Conservation (phyloP, 2,888 invertebrate species). For the Beris morrisii region DNA sequence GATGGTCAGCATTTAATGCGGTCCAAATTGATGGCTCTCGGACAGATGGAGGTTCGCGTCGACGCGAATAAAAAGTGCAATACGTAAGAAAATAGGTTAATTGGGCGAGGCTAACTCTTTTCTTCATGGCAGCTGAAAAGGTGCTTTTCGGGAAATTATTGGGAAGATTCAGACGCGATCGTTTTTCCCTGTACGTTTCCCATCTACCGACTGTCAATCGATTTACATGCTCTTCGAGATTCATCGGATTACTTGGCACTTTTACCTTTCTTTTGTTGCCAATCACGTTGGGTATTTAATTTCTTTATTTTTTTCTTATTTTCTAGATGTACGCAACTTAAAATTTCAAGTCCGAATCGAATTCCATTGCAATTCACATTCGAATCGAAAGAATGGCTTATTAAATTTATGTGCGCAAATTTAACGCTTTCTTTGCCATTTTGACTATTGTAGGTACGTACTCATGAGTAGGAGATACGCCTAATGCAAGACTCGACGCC, state of each 20-base stretch:
- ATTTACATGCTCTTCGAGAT: constrained; percentile 11
- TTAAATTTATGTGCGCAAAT: constrained; percentile 21
- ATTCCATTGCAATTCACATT: constrained; percentile 20
- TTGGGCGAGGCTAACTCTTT: constrained; percentile 21
- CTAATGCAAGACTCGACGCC: not conserved
- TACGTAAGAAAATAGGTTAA: constrained; percentile 24
- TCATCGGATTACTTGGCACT: constrained; percentile 22
- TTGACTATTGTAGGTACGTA: constrained; percentile 5
- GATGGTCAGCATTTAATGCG: constrained; percentile 21
- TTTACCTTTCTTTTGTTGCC: constrained; percentile 9
- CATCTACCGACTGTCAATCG: constrained; percentile 8
- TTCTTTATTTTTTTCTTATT: too few relatives aligned
- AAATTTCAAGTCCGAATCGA: constrained; percentile 4
- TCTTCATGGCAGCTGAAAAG: constrained; percentile 5
- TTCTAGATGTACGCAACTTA: too few relatives aligned
- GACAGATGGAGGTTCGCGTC: not conserved
- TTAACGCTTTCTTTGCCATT: constrained; percentile 28
- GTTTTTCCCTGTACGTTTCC: not conserved
- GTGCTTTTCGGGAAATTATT: too few relatives aligned
- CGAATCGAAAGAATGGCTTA: constrained; percentile 15
- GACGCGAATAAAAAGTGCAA: not conserved
- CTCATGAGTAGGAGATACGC: constrained; percentile 4
- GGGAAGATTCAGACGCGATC: too few relatives aligned
- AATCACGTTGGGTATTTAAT: not conserved
- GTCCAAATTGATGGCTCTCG: constrained; percentile 16